These are phyloP conservation scores for Rhyacophila evoluta DNA, from an alignment of 2,888 invertebrate species.

Conservation along the genomic window DNA sequence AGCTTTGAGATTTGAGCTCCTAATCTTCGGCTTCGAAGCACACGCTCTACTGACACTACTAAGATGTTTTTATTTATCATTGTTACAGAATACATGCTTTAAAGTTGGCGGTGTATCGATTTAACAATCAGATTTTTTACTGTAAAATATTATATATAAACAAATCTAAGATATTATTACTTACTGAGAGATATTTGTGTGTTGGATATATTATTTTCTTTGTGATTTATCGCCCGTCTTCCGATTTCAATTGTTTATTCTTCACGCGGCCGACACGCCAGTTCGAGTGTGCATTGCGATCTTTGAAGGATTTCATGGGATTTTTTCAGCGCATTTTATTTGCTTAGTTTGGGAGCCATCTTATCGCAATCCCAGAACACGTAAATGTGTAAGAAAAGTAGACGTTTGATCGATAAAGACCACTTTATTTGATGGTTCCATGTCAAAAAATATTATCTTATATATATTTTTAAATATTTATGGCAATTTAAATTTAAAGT, in stretches of 20 bases:
- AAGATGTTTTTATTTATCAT: too few species aligned
- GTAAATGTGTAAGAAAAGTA: neutral
- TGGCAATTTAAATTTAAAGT: too few species aligned
- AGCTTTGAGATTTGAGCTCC: too few species aligned
- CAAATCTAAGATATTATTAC: neutral
- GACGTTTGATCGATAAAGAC: neutral
- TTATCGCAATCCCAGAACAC: neutral
- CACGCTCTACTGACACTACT: too few species aligned
- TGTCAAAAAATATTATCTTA: too few species aligned
- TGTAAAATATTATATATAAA: neutral
- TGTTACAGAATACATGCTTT: too few species aligned
- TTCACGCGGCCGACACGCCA: neutral
- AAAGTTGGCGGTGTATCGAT: too few species aligned
- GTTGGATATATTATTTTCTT: too few species aligned
- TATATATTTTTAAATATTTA: too few species aligned
- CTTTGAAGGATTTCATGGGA: neutral
- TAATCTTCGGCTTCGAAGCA: too few species aligned
- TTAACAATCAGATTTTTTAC: neutral
- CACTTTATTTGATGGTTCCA: too few species aligned
- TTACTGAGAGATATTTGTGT: too few species aligned
- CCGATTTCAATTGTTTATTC: neutral
- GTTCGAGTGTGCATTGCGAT: constrained; percentile 9
- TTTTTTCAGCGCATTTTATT: neutral
- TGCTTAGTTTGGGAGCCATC: neutral
- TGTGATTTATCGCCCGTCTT: neutral